Evolutionary conservation across 2,888 invertebrate genomes (phyloP).

Genomic region (Ophion slaviceki): DNA sequence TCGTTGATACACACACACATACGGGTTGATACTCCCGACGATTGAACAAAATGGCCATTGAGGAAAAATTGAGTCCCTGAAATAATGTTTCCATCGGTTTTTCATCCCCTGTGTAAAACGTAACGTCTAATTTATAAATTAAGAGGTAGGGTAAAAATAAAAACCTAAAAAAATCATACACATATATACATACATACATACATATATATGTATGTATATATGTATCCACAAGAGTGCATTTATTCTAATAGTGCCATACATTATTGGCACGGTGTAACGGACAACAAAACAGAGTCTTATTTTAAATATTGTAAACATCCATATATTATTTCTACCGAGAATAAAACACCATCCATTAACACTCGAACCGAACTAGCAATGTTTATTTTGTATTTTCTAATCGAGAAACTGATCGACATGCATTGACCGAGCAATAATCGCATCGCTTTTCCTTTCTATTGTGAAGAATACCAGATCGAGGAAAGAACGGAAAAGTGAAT

Average conservation of each 20-base stretch:
- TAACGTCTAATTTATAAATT: constrained; percentile 57
- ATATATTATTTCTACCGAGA: constrained; percentile 60
- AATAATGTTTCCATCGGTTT: constrained; percentile 33
- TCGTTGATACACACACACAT: constrained; percentile 8
- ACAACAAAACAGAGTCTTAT: constrained; percentile 46
- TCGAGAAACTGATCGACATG: constrained; percentile 16
- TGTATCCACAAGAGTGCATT: constrained; percentile 59
- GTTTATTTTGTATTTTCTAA: constrained; percentile 29
- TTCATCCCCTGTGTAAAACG: constrained; percentile 42
- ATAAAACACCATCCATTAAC: constrained; percentile 57
- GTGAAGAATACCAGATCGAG: not conserved
- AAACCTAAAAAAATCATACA: constrained; percentile 11
- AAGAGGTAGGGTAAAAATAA: constrained; percentile 39
- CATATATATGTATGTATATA: constrained; percentile 45
- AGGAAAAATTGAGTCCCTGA: not conserved
- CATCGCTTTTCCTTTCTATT: constrained; percentile 13
- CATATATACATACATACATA: not conserved
- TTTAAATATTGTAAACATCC: constrained; percentile 66
- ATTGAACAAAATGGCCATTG: not conserved
- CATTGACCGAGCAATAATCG: constrained; percentile 17
- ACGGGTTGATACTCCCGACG: constrained; percentile 5
- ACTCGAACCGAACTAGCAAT: constrained; percentile 45
- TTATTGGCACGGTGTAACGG: constrained; percentile 54
- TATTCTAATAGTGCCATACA: constrained; percentile 61
- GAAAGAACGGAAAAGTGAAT: not conserved